Base-by-base conservation (phyloP, 2,113 vertebrate species). In the Ictalurus furcatus region DNA sequence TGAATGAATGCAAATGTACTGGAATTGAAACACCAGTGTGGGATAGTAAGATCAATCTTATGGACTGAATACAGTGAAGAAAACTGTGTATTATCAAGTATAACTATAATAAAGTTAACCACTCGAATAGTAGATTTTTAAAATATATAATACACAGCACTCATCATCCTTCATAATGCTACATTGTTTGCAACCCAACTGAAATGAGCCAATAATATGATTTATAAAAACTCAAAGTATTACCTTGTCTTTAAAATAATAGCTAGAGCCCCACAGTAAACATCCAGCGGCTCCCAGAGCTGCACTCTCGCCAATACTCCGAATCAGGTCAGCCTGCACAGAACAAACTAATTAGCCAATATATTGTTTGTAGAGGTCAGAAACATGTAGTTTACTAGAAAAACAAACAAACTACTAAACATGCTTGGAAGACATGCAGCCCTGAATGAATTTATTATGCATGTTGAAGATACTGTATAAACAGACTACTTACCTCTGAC, bases 221-320 rank as follows among this genome's bases (percentile, higher is more conserved):
- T 61, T 34, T 19, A 67, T 54, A n/a, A 69, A 52, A 74, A 14
- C 3, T 23, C 3, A 54, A 54, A 12, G 12, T 56, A 44, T 92
- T 94, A 99, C 98, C 96, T 93, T 92, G 89, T 92, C 96, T 91
- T 93, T 95, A 88, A 95, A 97, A 93, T 97, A 96, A 59, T 87
- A 96, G 0, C 92, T 94, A 0, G 97, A 96, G 0, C 98, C 98
- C 98, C 98, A 99, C 88, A 99, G 94, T 44, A 99, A 95, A 82
- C 96, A 94, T 0, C 98, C 98, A 0, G 98, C 96, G 0, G 97
- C 97, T 11, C 98, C 98, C 89, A 99, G 93, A 0, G 98, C 98
- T 0, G 97, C 97, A 0, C 96, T 97, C 94, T 99, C 98, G 6
- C 98, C 98, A 0, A 99, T 94, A 63, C 97, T 99, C 88, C 96